Percentiles rank a stretch among this genome's conserved stretches.
Evolutionary conservation across 2,113 vertebrate species (phyloP).

Genomic region (Sus scrofa): DNA sequence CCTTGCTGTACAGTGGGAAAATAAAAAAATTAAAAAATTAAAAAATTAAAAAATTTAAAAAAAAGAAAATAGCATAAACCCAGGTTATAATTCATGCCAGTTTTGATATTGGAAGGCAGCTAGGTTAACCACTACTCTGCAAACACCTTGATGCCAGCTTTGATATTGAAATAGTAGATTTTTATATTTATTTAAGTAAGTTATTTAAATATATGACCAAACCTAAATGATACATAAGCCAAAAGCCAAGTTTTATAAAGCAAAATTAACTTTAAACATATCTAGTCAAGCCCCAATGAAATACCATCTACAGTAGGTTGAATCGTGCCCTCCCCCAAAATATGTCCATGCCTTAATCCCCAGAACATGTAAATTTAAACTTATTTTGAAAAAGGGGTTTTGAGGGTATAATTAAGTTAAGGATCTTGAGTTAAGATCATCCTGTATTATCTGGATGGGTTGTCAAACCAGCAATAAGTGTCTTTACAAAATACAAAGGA

Average conservation of each 20-base stretch:
- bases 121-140: too few relatives aligned
- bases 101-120: background rate
- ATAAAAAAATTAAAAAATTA: too few relatives aligned
- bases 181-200: background rate
- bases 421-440: background rate
- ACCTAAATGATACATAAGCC: background rate
- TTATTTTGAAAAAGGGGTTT: background rate
- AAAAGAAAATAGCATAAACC: background rate
- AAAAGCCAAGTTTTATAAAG: background rate
- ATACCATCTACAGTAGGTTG: background rate
- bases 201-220: background rate
- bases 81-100: background rate
- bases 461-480: background rate
- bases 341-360: background rate
- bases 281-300: background rate
- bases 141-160: background rate
- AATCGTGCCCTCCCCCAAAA: background rate
- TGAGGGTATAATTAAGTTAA: background rate
- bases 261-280: slow-evolving; percentile 16
- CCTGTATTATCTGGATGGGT: background rate
- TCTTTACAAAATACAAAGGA: background rate
- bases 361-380: background rate
- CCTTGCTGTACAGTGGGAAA: too few relatives aligned
- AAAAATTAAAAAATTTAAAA: too few relatives aligned
- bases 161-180: background rate